Evolutionary conservation across 2,113 vertebrate species (phyloP).

Genomic region (Haliaeetus leucogaster): DNA sequence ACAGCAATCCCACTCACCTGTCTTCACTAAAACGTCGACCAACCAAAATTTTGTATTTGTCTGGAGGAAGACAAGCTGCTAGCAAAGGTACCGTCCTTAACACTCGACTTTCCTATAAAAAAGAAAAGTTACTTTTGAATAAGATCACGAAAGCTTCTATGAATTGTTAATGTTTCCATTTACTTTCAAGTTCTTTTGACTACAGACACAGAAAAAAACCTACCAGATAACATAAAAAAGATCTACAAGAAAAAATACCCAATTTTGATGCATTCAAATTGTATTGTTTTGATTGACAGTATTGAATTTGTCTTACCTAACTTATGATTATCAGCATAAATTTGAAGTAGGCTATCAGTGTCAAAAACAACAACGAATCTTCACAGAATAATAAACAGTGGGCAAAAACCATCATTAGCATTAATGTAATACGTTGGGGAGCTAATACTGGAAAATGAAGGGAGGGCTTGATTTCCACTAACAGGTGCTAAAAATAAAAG

Average conservation of each 20-base stretch:
- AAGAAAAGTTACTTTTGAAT: neutral
- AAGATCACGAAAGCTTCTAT: neutral
- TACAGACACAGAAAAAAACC: neutral
- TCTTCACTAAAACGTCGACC: constrained; percentile 92
- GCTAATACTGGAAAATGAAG: neutral
- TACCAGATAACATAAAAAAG: neutral
- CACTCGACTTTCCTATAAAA: constrained; percentile 87
- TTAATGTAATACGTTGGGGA: neutral
- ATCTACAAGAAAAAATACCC: neutral
- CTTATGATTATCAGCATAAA: neutral
- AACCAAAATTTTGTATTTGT: constrained; percentile 88
- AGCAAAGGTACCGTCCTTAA: constrained; percentile 92
- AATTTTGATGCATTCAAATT: neutral
- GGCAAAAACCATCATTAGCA: neutral
- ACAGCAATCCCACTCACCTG: constrained; percentile 73
- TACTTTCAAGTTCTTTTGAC: neutral
- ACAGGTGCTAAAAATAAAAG: neutral
- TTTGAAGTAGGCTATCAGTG: neutral
- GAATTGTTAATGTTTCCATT: neutral
- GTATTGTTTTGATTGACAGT: neutral
- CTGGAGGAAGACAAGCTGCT: constrained; percentile 88
- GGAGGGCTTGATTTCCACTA: neutral
- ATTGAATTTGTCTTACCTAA: neutral
- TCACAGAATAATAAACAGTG: neutral
- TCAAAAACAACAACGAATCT: neutral